Evolutionary conservation across 2,888 invertebrate species (phyloP), one percentile per base, ranked within the genome.

Genomic region (Cordilura impudica): DNA sequence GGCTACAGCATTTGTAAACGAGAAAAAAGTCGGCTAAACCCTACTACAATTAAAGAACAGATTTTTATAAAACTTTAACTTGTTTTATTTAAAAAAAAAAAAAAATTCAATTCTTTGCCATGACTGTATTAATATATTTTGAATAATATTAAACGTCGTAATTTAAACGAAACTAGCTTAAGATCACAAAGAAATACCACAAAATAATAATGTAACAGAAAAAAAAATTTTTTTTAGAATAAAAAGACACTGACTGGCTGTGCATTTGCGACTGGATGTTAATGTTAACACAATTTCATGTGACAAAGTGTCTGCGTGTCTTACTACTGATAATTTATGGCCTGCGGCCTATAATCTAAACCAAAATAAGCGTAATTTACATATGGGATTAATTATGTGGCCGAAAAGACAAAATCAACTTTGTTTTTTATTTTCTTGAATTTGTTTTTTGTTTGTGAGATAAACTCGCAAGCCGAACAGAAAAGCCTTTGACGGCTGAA

Each of bases 281-380:
- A 14, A 49, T 23, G 2, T 39, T 39, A 54, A 63, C 19, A 47
- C 10, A 47, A 69, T 53, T 56, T 75, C 29, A 71, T 71, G 75
- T 67, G 79, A 79, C 79, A 79, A 75, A 71, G 56, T 75, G 61
- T 65, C 47, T 71, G 79, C 66, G 23, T 70, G 67, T 67, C 5
- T 54, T 56, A 71, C 71, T 79, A 75, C 75, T 39, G 67, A 47
- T 71, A 67, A 74, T 79, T 56, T 67, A 71, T 71, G 61, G 79
- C 79, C 79, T 67, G 0, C 12, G 29, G 79, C 31, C 21, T 43
- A 26, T 53, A 67, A 74, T 67, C 54, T 79, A 26, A 79, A 75
- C 70, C 79, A 63, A 79, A 75, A 74, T 71, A 56, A 74, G 54
- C 71, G 66, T 67, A 79, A 79, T 79, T 79, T 75, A 75, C 79